Conservation (phyloP, 2,888 invertebrate genomes). For the Heteromyza rotundicornis region DNA sequence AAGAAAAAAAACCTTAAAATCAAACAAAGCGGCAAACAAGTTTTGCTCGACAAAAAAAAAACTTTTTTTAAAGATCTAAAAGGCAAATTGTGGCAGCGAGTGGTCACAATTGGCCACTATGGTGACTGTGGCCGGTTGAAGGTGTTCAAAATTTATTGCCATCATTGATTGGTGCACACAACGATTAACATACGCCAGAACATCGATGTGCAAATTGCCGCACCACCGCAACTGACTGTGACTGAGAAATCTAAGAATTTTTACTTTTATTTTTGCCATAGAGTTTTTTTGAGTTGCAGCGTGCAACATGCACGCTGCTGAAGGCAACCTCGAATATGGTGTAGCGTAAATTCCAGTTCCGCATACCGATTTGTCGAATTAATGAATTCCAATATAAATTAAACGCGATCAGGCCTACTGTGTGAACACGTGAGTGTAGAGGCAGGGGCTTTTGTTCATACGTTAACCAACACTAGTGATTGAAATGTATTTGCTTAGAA, state of each 20-base stretch:
- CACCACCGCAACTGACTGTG: not conserved
- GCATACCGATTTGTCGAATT: not conserved
- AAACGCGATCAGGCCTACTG: not conserved
- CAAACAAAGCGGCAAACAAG: not conserved
- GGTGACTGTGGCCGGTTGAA: too few species aligned
- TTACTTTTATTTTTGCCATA: too few species aligned
- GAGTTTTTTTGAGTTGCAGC: not conserved
- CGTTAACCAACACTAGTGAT: too few species aligned
- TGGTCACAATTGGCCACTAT: not conserved
- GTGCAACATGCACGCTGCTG: not conserved
- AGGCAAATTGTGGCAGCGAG: not conserved
- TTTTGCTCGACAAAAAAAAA: not conserved
- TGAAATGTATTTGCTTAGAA: too few species aligned
- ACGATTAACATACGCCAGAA: not conserved
- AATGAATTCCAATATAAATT: not conserved
- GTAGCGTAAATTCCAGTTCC: not conserved
- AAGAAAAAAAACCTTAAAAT: not conserved
- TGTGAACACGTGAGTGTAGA: too few species aligned
- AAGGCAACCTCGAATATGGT: too few species aligned
- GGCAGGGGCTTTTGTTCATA: too few species aligned
- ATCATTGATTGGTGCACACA: slow-evolving; percentile 2
- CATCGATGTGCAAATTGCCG: not conserved
- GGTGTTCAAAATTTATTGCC: not conserved
- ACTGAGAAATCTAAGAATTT: not conserved
- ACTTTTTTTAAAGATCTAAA: not conserved